Evolutionary conservation across 2,797 vertebrate genomes (phyloP), one percentile per base, ranked within the genome.

Genomic region (Gambelia wislizenii): DNA sequence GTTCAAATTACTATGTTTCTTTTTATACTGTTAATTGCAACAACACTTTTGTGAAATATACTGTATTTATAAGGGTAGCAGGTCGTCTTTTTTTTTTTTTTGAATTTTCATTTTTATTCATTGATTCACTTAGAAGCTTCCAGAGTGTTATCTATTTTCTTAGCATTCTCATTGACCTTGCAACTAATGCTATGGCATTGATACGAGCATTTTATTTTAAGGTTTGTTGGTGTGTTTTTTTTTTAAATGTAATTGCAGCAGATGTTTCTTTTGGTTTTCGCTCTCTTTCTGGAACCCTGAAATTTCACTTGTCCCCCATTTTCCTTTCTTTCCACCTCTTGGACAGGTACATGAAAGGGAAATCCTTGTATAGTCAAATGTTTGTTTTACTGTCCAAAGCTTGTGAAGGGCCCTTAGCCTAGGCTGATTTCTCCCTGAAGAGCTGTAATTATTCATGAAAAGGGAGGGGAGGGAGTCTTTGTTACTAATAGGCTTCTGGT

Each of bases 401-500:
- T 95, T 92, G 82, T 94, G 91, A 91, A 93, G 94, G 89, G 92
- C 85, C 89, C 93, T 79, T 91, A 92, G 89, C 86, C 90, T 88
- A 90, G 89, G 81, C 87, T 94, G 91, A 94, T 95, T 96, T 95
- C 90, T 95, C 95, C 93, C 94, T 91, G 85, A 93, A 94, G 93
- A 94, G 85, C 90, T 93, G 93, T 95, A 95, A 96, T 96, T 95
- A 96, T 97, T 96, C 96, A 95, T 93, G 92, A 91, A 92, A 87
- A 89, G 47, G 0, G 74, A 90, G 83, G 86, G 1, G 89, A 94
- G 93, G 95, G 93, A 88, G 83, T 87, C 93, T 96, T 97, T 97
- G 96, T 97, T 92, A 93, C 94, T 96, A 93, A 96, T 96, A 92
- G 94, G 95, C 95, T 96, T 95, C 93, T 94, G 93, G 91, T 94